Conservation (phyloP, 92 coral and sea anemone species). For the Bergia sp. region DNA sequence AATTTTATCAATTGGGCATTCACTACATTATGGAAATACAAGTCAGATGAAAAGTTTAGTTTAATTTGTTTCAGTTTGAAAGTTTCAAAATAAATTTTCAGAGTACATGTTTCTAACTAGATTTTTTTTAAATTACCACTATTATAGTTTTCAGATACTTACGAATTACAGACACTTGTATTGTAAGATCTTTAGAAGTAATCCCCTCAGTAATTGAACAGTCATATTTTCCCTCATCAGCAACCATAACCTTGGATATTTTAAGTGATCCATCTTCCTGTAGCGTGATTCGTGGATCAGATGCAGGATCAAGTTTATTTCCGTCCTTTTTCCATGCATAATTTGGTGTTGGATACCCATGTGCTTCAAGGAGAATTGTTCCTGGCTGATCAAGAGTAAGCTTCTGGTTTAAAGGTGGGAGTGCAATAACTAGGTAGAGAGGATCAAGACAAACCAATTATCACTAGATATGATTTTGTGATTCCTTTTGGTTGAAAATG, state of each 20-base stretch:
- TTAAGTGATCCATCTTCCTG: constrained; percentile 31
- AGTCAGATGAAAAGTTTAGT: too few relatives aligned
- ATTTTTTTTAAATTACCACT: too few relatives aligned
- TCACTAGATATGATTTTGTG: too few relatives aligned
- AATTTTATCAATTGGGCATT: too few relatives aligned
- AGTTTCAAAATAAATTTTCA: too few relatives aligned
- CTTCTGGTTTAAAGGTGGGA: constrained; percentile 2
- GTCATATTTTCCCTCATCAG: constrained; percentile 33
- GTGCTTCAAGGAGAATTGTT: background rate
- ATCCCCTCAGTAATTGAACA: constrained; percentile 5
- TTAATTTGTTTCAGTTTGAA: too few relatives aligned
- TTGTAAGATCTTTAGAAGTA: background rate
- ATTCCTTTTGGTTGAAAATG: too few relatives aligned
- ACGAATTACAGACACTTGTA: constrained; percentile 20
- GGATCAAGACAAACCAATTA: background rate
- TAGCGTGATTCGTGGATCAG: background rate
- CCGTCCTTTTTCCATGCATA: constrained; percentile 35
- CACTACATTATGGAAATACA: too few relatives aligned
- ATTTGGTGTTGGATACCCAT: constrained; percentile 28
- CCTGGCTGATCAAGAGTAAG: constrained; percentile 18
- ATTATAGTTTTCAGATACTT: background rate
- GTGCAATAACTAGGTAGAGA: background rate
- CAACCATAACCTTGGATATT: constrained; percentile 13
- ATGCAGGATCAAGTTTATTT: background rate
- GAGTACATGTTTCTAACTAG: too few relatives aligned